phyloP scores from a whole-genome alignment of 2,797 vertebrate species.

The Tiaroga cobitis region DNA sequence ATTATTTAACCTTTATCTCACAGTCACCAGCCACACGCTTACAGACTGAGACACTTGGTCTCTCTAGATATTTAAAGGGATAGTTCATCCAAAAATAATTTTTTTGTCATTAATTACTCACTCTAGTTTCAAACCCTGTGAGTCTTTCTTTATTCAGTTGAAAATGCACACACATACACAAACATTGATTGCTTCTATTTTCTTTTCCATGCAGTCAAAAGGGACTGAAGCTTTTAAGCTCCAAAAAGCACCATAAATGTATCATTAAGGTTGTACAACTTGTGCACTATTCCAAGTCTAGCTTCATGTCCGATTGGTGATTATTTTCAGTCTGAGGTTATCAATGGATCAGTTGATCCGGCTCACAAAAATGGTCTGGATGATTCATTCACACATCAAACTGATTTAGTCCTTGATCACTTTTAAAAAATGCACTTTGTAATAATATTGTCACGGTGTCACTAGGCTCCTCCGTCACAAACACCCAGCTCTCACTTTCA shows the following conservation, averaged over 20 bases:
- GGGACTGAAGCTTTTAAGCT: neutral
- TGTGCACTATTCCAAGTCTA: neutral
- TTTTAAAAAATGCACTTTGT: neutral
- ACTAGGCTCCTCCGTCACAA: neutral
- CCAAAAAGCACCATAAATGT: neutral
- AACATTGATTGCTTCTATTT: constrained; percentile 1
- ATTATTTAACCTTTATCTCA: constrained; percentile 50
- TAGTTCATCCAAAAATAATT: neutral
- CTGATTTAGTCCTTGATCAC: neutral
- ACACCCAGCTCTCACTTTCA: too few species aligned
- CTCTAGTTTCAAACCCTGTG: neutral
- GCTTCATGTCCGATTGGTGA: neutral
- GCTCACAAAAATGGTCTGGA: neutral
- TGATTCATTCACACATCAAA: neutral
- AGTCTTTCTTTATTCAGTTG: neutral
- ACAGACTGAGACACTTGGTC: neutral
- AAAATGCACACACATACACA: neutral
- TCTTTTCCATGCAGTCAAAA: neutral
- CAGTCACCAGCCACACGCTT: constrained; percentile 6
- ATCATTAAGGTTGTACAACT: neutral
- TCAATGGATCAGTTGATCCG: neutral
- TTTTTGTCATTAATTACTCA: neutral
- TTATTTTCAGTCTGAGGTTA: neutral
- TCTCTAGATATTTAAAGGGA: neutral
- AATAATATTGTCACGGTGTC: neutral